phyloP scores from a whole-genome alignment of 2,888 invertebrate species.

The Rhogogaster chlorosoma region DNA sequence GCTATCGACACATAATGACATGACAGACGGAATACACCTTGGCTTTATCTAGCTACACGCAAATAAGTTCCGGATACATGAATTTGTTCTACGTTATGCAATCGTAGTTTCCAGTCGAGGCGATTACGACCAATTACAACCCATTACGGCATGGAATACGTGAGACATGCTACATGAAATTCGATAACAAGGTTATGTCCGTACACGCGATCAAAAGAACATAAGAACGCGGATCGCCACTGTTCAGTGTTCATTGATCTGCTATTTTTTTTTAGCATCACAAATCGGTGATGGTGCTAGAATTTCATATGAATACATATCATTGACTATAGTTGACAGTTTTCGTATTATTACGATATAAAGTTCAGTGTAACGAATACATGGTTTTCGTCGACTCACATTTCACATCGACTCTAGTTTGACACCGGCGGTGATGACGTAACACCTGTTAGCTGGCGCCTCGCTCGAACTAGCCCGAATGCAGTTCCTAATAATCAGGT shows the following conservation, averaged over 20 bases:
- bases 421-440: constrained; percentile 49
- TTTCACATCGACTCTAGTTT: neutral
- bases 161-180: neutral
- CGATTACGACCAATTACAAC: too few relatives aligned
- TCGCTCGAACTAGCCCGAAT: constrained; percentile 54
- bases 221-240: neutral
- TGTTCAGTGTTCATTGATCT: neutral
- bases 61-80: neutral
- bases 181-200: constrained; percentile 31
- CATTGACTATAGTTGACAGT: neutral
- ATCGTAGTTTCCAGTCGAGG: neutral
- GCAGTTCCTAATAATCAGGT: constrained; percentile 65
- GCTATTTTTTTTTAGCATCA: neutral
- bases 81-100: constrained; percentile 15
- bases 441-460: constrained; percentile 55
- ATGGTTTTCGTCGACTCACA: constrained; percentile 5
- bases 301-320: neutral
- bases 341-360: neutral
- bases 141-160: constrained; percentile 1
- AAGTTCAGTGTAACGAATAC: too few relatives aligned
- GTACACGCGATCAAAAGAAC: neutral
- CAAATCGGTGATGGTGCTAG: neutral
- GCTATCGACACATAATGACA: constrained; percentile 41
- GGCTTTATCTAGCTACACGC: neutral
- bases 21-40: constrained; percentile 15